Conservation (phyloP, 2,888 invertebrate genomes). For the Epinotia ramella region DNA sequence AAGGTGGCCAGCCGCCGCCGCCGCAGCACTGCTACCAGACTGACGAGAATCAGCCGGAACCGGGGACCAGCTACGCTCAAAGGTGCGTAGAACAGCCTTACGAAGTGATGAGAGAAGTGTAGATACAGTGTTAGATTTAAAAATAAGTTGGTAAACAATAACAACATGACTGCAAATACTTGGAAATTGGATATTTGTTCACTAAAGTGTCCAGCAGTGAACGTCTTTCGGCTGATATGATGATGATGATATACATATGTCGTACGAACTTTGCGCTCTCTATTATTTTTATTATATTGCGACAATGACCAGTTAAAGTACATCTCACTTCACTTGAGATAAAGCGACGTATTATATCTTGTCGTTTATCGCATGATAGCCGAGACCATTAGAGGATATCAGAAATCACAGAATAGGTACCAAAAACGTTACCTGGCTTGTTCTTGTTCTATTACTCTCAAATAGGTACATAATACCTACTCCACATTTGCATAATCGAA, state of each 20-base stretch:
- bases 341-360: too few relatives aligned
- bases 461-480: not conserved
- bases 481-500: slow-evolving; percentile 47
- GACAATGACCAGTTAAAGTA: too few relatives aligned
- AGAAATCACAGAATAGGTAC: not conserved
- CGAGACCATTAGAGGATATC: not conserved
- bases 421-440: not conserved
- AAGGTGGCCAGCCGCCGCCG: slow-evolving; percentile 84
- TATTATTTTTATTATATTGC: too few relatives aligned
- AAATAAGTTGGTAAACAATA: not conserved
- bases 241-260: too few relatives aligned
- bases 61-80: slow-evolving; percentile 83
- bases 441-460: not conserved
- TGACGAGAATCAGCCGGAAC: slow-evolving; percentile 93
- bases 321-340: too few relatives aligned
- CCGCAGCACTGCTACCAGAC: slow-evolving; percentile 86
- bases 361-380: not conserved
- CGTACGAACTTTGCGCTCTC: too few relatives aligned
- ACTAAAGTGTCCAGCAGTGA: too few relatives aligned
- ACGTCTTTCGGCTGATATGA: too few relatives aligned
- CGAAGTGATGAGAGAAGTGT: not conserved
- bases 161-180: too few relatives aligned
- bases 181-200: too few relatives aligned
- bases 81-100: slow-evolving; percentile 62
- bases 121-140: not conserved